A percentile compares a stretch with the other conserved stretches of the same genome.
Evolutionary conservation across 2,113 vertebrate genomes (phyloP).

Genomic region (Oryzias javanicus): DNA sequence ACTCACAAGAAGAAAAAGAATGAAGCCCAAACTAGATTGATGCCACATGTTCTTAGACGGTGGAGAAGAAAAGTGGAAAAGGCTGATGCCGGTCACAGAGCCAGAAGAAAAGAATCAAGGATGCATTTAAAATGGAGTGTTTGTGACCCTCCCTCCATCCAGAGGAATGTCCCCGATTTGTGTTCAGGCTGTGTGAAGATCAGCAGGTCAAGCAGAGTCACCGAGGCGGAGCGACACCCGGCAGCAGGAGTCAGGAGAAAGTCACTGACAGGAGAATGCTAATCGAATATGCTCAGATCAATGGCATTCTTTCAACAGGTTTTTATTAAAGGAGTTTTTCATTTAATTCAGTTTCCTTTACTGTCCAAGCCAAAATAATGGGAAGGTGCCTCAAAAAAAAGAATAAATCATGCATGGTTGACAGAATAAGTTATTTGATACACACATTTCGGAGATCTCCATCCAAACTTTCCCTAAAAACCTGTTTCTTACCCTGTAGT

Average conservation of each 20-base stretch:
- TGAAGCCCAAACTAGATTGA: conserved; percentile 47
- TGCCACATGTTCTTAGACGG: conserved; percentile 50
- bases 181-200: conserved; percentile 19
- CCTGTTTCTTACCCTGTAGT: no score
- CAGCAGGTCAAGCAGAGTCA: conserved; percentile 21
- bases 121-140: conserved; percentile 11
- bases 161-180: conserved; percentile 10
- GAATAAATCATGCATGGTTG: no score
- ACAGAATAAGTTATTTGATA: no score
- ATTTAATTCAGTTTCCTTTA: no score
- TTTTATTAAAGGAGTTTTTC: no score
- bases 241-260: conserved; percentile 3
- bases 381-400: no score
- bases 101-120: conserved; percentile 11
- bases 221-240: conserved; percentile 6
- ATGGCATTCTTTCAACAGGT: no score
- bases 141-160: background rate
- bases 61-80: conserved; percentile 22
- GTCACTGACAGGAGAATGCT: background rate
- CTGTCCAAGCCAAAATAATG: no score
- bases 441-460: no score
- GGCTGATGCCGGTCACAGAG: conserved; percentile 25
- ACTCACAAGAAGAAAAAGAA: conserved; percentile 42
- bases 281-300: no score
- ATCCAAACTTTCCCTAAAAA: no score